These are phyloP conservation scores for Callocephalon fimbriatum DNA, from an alignment of 2,113 vertebrate genomes.

Conservation along the genomic window DNA sequence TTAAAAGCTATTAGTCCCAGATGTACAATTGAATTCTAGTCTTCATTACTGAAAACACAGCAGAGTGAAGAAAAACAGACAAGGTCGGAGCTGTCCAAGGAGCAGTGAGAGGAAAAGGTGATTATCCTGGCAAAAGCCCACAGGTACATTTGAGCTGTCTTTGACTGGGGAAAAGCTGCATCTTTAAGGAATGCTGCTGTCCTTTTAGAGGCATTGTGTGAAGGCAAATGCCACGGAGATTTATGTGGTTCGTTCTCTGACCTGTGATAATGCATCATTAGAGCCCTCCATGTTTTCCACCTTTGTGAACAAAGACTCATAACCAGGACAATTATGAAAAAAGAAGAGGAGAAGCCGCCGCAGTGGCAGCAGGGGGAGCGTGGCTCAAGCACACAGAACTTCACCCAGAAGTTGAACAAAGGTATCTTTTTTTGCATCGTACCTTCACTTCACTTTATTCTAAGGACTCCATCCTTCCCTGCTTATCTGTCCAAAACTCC, in stretches of 20 bases:
- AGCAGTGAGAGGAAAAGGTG: conserved; percentile 29
- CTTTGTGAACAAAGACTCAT: conserved; percentile 47
- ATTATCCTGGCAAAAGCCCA: conserved; percentile 44
- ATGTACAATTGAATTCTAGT: conserved; percentile 53
- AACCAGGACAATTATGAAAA: background rate
- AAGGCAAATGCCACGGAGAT: conserved; percentile 28
- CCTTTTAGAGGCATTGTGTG: background rate
- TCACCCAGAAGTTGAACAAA: background rate
- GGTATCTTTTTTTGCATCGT: background rate
- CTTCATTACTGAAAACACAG: conserved; percentile 17
- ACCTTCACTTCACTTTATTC: background rate
- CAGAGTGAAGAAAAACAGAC: background rate
- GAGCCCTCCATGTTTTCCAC: conserved; percentile 46
- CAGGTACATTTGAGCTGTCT: background rate
- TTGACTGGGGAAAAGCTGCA: background rate
- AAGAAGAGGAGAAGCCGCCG: background rate
- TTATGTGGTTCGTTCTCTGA: conserved; percentile 50
- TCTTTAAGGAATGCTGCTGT: conserved; percentile 16
- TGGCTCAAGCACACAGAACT: background rate
- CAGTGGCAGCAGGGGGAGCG: background rate
- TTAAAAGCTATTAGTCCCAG: conserved; percentile 47
- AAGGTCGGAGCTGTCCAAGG: background rate
- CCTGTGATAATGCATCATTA: conserved; percentile 62
- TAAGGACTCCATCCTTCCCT: background rate
- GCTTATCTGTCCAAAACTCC: background rate